Evolutionary conservation across 2,113 vertebrate species (phyloP).

Genomic region (Lepidothrix coronata): DNA sequence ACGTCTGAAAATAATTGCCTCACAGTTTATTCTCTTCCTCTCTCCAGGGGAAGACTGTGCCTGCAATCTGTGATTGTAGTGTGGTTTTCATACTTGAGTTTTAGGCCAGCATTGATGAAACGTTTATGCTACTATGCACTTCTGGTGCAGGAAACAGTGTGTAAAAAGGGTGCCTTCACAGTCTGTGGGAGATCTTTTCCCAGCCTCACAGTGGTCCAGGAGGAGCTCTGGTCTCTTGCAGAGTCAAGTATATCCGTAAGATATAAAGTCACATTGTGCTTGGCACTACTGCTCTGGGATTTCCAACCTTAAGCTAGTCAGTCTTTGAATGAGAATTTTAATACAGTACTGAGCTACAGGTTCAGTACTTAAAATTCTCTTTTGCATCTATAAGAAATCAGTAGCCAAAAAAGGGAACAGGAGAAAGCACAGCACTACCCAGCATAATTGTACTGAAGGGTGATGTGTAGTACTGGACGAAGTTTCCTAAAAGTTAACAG

Average conservation of each 20-base stretch:
- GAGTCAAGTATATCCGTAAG: background rate
- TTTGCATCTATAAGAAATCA: background rate
- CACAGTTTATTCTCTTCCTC: background rate
- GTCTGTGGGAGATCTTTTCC: background rate
- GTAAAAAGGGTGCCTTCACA: background rate
- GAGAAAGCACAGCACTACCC: background rate
- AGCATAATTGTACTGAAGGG: accelerated
- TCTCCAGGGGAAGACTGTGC: background rate
- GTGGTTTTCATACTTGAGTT: background rate
- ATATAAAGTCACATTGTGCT: background rate
- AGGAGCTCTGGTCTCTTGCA: background rate
- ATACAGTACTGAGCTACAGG: background rate
- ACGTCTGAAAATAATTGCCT: background rate
- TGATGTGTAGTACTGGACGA: background rate
- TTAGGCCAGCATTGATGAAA: background rate
- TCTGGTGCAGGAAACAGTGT: background rate
- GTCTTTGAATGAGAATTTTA: background rate
- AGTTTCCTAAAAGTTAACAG: background rate
- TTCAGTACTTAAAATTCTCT: background rate
- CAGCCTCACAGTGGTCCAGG: background rate
- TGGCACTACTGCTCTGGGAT: background rate
- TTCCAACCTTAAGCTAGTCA: background rate
- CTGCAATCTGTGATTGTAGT: background rate
- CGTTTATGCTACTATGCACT: background rate
- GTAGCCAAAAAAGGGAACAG: background rate